Conservation (phyloP, 2,113 vertebrate genomes). For the Sinocyclocheilus grahami region DNA sequence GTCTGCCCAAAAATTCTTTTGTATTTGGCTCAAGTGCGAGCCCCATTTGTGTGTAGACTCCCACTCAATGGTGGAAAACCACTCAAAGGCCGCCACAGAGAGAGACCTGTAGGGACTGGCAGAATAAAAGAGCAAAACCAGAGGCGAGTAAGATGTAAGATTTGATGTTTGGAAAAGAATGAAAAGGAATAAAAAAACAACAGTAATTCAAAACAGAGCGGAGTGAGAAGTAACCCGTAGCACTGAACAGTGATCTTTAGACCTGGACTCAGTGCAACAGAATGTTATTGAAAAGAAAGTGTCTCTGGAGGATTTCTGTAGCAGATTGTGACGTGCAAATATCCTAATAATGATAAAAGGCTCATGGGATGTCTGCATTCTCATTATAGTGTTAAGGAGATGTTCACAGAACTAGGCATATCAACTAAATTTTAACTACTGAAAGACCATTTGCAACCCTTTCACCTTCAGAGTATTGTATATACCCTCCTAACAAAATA, state of each 20-base stretch:
- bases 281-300: not conserved
- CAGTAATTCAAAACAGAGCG: not conserved
- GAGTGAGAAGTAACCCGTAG: not conserved
- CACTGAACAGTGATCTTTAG: not conserved
- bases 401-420: not conserved
- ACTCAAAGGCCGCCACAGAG: not conserved
- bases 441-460: not conserved
- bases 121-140: not conserved
- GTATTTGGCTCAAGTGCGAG: not conserved
- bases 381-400: not conserved
- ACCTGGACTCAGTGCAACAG: not conserved
- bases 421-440: not conserved
- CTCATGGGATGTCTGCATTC: not conserved
- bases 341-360: constrained; percentile 1
- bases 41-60: constrained; percentile 15
- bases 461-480: not conserved
- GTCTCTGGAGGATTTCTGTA: not conserved
- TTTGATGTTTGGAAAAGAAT: not conserved
- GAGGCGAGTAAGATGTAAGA: not conserved
- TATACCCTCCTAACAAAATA: not conserved
- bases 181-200: not conserved
- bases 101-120: not conserved
- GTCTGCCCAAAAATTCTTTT: not conserved
- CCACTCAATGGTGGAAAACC: not conserved
- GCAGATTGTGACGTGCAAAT: not conserved